Conservation (phyloP, 2,797 vertebrate genomes). For the Enoplosus armatus region DNA sequence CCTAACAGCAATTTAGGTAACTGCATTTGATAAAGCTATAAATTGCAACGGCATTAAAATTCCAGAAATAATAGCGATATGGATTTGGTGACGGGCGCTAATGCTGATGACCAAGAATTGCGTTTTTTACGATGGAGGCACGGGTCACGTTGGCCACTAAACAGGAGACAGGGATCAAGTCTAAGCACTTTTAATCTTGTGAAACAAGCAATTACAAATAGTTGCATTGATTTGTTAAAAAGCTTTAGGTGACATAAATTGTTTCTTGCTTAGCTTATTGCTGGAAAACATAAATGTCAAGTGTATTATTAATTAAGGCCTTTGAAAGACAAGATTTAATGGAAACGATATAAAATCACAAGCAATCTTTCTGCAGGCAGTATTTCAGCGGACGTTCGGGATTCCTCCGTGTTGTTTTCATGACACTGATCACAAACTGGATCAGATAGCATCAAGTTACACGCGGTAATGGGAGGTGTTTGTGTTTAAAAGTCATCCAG, state of each 20-base stretch:
- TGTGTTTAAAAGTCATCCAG: slow-evolving; percentile 36
- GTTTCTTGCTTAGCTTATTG: slow-evolving; percentile 97
- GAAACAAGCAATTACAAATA: slow-evolving; percentile 99
- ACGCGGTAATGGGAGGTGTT: slow-evolving; percentile 37
- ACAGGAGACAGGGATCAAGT: slow-evolving; percentile 94
- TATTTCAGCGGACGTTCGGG: slow-evolving; percentile 75
- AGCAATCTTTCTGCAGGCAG: slow-evolving; percentile 73
- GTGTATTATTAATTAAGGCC: slow-evolving; percentile 94
- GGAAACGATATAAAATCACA: slow-evolving; percentile 85
- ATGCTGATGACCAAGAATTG: slow-evolving; percentile 90
- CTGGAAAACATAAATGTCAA: slow-evolving; percentile 95
- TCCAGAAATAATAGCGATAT: slow-evolving; percentile 97
- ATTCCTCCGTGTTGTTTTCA: slow-evolving; percentile 69
- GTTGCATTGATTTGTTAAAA: slow-evolving; percentile 99
- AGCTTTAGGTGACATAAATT: slow-evolving; percentile 99
- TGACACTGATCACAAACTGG: slow-evolving; percentile 58
- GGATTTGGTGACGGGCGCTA: slow-evolving; percentile 94
- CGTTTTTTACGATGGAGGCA: slow-evolving; percentile 89
- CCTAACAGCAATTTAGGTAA: slow-evolving; percentile 99
- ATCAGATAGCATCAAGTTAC: slow-evolving; percentile 32
- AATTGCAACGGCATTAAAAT: slow-evolving; percentile 98
- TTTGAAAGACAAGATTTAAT: slow-evolving; percentile 90
- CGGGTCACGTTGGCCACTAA: slow-evolving; percentile 95
- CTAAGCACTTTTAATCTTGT: slow-evolving; percentile 99
- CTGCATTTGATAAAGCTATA: slow-evolving; percentile 98